Evolutionary conservation across 2,888 invertebrate genomes (phyloP), one percentile per base, ranked within the genome.

Genomic region (Chydorus sphaericus): DNA sequence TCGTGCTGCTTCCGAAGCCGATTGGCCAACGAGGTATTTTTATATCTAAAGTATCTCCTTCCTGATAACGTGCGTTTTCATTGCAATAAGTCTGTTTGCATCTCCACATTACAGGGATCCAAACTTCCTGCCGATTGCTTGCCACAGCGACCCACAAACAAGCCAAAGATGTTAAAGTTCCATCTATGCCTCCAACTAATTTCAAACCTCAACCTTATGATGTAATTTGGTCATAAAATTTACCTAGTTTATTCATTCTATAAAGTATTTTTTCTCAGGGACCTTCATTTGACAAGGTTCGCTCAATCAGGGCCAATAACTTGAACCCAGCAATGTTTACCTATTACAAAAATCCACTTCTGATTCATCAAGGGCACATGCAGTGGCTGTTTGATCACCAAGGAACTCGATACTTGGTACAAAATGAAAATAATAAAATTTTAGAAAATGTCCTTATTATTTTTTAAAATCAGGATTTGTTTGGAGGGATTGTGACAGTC

Each of bases 401-500:
- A 55, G 92, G 92, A 4, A 80, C 77, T 60, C 77, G 90, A 63
- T 98, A 94, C 70, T 75, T 98, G 61, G n/a, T n/a, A n/a, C n/a
- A n/a, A n/a, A n/a, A n/a, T n/a, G n/a, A n/a, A n/a, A n/a, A n/a
- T n/a, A n/a, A n/a, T n/a, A n/a, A n/a, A n/a, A n/a, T n/a, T n/a
- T n/a, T n/a, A n/a, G n/a, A n/a, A n/a, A n/a, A n/a, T n/a, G n/a
- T n/a, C n/a, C n/a, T n/a, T n/a, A n/a, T n/a, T n/a, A n/a, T n/a
- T n/a, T n/a, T n/a, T n/a, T n/a, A n/a, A n/a, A n/a, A n/a, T n/a
- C n/a, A n/a, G n/a, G 97, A 98, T 69, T 80, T 97, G 75, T 91
- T 93, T 67, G 96, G 83, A 5, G 97, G 97, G 7, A 96, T 98
- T 63, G 94, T 93, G 16, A 98, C 97, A 0, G 89, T 97, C 37